Percentiles rank a stretch among this genome's conserved stretches.
Conservation (phyloP, 53 echinoderm and acorn worm genomes). For the Astropecten irregularis region DNA sequence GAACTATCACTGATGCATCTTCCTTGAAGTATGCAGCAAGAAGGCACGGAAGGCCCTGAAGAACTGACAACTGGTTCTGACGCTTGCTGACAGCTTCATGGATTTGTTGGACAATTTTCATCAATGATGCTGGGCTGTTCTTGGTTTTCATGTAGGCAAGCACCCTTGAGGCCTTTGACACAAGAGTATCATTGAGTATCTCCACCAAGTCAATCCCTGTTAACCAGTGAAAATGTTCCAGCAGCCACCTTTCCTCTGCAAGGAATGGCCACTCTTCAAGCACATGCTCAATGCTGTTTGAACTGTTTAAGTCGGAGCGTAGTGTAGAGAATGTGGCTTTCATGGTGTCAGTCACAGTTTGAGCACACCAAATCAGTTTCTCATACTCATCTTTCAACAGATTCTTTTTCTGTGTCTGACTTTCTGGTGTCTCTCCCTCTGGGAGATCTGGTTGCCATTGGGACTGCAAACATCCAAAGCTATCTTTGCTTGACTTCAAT, state of each 20-base stretch:
- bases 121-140: not conserved
- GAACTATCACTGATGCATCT: not conserved
- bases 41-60: not conserved
- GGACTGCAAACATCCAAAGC: not conserved
- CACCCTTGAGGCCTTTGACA: not conserved
- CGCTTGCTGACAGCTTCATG: not conserved
- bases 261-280: constrained; percentile 10
- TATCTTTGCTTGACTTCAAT: not conserved
- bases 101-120: no score
- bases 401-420: constrained; percentile 1
- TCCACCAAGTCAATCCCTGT: not conserved
- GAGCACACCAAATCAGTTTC: not conserved
- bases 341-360: not conserved
- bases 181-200: not conserved
- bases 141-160: not conserved
- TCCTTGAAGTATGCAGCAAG: constrained; percentile 13
- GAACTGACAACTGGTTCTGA: not conserved
- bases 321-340: not conserved
- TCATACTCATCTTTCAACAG: not conserved
- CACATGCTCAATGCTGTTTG: not conserved
- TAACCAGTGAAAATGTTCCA: not conserved
- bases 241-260: not conserved
- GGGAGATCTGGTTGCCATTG: constrained; percentile 27
- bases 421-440: not conserved
- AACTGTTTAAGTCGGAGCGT: not conserved